Conservation (phyloP, 2,797 vertebrate species). For the Halcyon leucocephala region DNA sequence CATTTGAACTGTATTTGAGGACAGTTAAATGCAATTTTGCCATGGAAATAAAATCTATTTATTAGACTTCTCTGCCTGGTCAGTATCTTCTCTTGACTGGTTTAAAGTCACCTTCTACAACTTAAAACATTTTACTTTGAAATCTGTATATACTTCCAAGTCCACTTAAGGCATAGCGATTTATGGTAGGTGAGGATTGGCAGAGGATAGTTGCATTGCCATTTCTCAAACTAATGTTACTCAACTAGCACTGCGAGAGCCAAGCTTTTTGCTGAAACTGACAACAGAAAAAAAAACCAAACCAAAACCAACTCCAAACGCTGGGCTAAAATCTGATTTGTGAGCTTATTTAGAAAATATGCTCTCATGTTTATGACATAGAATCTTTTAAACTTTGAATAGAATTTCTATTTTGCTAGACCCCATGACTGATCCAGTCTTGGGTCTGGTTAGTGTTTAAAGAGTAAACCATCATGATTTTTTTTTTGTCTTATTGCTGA, state of each 20-base stretch:
- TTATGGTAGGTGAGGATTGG: background rate
- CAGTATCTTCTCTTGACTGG: background rate
- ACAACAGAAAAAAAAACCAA: background rate
- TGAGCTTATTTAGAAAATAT: background rate
- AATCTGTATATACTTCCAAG: background rate
- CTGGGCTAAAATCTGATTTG: background rate
- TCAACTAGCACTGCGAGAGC: background rate
- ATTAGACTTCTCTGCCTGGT: background rate
- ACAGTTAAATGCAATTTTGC: background rate
- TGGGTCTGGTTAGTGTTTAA: background rate
- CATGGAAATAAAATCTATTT: background rate
- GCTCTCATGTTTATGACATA: background rate
- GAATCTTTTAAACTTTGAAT: background rate
- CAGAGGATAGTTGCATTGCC: background rate
- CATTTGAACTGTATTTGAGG: background rate
- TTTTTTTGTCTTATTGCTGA: background rate
- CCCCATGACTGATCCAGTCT: background rate
- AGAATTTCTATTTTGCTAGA: background rate
- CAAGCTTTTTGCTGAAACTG: background rate
- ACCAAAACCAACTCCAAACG: background rate
- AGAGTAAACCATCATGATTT: background rate
- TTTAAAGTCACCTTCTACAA: background rate
- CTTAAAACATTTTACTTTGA: background rate
- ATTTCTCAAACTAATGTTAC: background rate
- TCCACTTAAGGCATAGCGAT: background rate